Conservation (phyloP, 2,113 vertebrate genomes). For the Bujurquina vittata region DNA sequence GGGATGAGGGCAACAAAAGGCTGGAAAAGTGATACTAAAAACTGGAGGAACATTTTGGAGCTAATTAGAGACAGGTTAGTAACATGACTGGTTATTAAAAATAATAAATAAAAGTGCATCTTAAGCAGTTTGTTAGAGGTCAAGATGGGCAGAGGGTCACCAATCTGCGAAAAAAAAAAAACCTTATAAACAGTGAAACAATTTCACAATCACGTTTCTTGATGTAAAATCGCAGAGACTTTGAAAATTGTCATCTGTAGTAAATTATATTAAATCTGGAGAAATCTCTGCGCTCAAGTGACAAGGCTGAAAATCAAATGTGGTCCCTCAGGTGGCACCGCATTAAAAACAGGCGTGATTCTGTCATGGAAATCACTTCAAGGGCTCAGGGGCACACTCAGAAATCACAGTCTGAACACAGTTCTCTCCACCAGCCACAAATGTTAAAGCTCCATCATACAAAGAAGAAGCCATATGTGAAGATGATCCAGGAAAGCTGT, state of each 20-base stretch:
- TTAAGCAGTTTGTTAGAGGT: not conserved
- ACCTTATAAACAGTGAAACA: rapidly evolving
- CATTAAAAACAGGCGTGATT: not conserved
- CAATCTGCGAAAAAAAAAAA: not conserved
- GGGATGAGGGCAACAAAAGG: too few relatives aligned
- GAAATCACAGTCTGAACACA: not conserved
- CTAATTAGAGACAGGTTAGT: not conserved
- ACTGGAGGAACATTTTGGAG: not conserved
- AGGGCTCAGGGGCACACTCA: not conserved
- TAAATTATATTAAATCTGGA: not conserved
- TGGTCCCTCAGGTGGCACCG: not conserved
- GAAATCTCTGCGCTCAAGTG: not conserved
- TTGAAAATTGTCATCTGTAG: not conserved
- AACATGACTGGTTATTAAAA: not conserved
- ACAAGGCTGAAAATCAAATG: not conserved
- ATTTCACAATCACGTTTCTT: not conserved
- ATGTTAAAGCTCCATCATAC: not conserved
- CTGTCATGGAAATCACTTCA: not conserved
- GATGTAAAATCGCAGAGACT: not conserved
- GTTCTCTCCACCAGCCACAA: not conserved
- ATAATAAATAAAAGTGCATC: too few relatives aligned
- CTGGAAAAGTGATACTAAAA: too few relatives aligned
- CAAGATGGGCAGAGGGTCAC: not conserved
- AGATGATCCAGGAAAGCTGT: not conserved
- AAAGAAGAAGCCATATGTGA: not conserved